These are phyloP conservation scores for Mobula birostris DNA, from an alignment of 2,113 vertebrate genomes.

Conservation along the genomic window DNA sequence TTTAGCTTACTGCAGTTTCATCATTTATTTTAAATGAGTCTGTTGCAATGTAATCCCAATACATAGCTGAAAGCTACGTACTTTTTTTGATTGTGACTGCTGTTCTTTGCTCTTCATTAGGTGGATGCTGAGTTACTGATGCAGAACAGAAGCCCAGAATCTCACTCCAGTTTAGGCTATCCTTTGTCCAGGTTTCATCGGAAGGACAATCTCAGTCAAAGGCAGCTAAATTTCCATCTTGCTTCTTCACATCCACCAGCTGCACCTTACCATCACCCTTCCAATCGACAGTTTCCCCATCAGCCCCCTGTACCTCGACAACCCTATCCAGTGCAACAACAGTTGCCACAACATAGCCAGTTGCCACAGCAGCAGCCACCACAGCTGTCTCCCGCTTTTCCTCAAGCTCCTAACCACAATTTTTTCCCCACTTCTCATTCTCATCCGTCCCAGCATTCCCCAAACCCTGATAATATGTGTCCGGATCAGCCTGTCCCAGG, in stretches of 20 bases:
- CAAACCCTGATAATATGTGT: constrained; percentile 69
- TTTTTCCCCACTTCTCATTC: constrained; percentile 74
- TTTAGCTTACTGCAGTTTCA: background rate
- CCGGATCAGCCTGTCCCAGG: constrained; percentile 61
- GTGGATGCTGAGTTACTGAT: constrained; percentile 72
- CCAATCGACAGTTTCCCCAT: constrained; percentile 66
- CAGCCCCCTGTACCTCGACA: constrained; percentile 75
- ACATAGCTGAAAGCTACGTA: background rate
- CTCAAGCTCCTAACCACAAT: constrained; percentile 63
- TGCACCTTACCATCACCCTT: constrained; percentile 63
- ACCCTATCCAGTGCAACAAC: constrained; percentile 66
- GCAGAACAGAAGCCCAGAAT: constrained; percentile 79
- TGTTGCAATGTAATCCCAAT: background rate
- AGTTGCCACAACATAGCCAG: constrained; percentile 54
- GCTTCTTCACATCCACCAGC: constrained; percentile 75
- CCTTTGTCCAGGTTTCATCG: constrained; percentile 75
- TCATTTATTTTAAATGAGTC: background rate
- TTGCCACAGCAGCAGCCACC: constrained; percentile 57
- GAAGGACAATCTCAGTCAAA: constrained; percentile 78
- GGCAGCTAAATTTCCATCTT: constrained; percentile 79
- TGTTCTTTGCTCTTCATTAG: constrained; percentile 50
- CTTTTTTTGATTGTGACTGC: background rate
- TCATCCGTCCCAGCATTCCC: constrained; percentile 76
- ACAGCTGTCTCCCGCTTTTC: constrained; percentile 75
- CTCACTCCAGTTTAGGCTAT: constrained; percentile 66